Conservation (phyloP, 2,113 vertebrate genomes). For the Saguinus midas region DNA sequence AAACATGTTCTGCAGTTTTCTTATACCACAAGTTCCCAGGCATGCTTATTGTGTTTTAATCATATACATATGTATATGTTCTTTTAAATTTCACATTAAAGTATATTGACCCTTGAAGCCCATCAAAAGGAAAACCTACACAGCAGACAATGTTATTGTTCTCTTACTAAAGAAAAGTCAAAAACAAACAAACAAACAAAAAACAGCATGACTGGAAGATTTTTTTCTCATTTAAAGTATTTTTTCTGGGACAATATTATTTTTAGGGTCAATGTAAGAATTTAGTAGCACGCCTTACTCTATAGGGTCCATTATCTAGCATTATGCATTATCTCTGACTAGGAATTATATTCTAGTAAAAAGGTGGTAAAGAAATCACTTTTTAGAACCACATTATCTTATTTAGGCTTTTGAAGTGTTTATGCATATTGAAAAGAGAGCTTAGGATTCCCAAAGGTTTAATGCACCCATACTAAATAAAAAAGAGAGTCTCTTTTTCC, state of each 20-base stretch:
- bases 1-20: not conserved
- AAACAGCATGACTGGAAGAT: not conserved
- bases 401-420: constrained; percentile 56
- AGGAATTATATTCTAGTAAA: constrained; percentile 37
- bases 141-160: not conserved
- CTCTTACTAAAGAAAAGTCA: constrained; percentile 37
- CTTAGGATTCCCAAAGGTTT: constrained; percentile 48
- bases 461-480: constrained; percentile 57
- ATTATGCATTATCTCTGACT: constrained; percentile 32
- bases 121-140: not conserved
- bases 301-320: not conserved
- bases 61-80: not conserved
- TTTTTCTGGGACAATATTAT: constrained; percentile 51
- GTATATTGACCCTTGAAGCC: not conserved
- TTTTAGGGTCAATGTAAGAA: constrained; percentile 27
- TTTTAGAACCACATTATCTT: constrained; percentile 56
- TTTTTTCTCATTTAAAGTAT: constrained; percentile 25
- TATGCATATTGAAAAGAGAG: constrained; percentile 44
- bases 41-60: constrained; percentile 11
- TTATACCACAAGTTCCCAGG: not conserved
- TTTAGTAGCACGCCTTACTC: not conserved
- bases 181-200: not conserved
- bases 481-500: constrained; percentile 17
- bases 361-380: not conserved
- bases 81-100: constrained; percentile 36